Evolutionary conservation across 2,797 vertebrate genomes (phyloP).

Genomic region (Schizothorax lantsangensis): DNA sequence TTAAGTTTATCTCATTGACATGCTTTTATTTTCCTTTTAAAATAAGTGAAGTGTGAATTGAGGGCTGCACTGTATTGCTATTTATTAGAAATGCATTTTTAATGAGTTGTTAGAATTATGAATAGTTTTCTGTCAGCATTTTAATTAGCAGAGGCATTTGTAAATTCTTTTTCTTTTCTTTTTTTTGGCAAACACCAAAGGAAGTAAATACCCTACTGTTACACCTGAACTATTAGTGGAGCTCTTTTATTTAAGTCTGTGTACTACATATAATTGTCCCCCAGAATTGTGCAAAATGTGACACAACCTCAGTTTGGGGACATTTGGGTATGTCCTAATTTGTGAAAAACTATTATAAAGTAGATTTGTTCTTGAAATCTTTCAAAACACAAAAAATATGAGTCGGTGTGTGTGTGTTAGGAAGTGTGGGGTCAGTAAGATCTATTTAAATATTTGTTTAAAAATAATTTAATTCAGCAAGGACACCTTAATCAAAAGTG

Average conservation of each 20-base stretch:
- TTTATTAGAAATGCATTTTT: conserved; percentile 57
- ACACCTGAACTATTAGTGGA: conserved; percentile 62
- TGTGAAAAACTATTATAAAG: neutral
- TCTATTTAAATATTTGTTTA: neutral
- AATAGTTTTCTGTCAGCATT: conserved; percentile 49
- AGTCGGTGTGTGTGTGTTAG: too few species aligned
- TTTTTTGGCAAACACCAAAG: conserved; percentile 78
- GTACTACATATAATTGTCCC: neutral
- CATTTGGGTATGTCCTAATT: neutral
- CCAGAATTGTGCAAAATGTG: neutral
- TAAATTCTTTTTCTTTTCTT: conserved; percentile 57
- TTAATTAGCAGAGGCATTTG: conserved; percentile 45
- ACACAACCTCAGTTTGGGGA: neutral
- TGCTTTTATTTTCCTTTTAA: conserved; percentile 54
- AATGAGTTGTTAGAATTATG: conserved; percentile 40
- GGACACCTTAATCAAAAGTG: too few species aligned
- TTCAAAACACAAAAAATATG: neutral
- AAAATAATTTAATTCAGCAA: too few species aligned
- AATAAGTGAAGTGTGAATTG: conserved; percentile 65
- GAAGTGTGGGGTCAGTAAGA: neutral
- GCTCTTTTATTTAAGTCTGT: conserved; percentile 35
- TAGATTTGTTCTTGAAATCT: neutral
- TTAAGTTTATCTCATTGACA: conserved; percentile 20
- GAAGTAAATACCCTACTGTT: conserved; percentile 75
- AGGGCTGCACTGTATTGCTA: conserved; percentile 54